A percentile compares a stretch with the other conserved stretches of the same genome.
phyloP scores from a whole-genome alignment of 2,113 vertebrate genomes.

The Tetrax tetrax region DNA sequence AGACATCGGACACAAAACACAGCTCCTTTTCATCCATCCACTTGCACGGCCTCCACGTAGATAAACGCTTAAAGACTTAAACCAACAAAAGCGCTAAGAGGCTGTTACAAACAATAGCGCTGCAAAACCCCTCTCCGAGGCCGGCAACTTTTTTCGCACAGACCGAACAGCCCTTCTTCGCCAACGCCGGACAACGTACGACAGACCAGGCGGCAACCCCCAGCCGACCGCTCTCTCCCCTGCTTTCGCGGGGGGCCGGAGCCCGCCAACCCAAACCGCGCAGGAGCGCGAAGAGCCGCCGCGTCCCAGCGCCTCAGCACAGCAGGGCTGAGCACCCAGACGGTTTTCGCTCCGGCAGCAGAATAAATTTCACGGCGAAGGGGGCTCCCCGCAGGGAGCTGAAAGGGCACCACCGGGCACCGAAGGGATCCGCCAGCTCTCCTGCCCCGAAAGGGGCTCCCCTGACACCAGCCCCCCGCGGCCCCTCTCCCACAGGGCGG shows the following conservation, averaged over 20 bases:
- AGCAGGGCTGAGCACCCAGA: background rate
- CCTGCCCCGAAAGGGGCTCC: background rate
- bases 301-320: background rate
- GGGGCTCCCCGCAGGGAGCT: background rate
- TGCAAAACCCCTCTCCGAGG: background rate
- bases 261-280: background rate
- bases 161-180: background rate
- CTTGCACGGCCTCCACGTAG: rapidly evolving
- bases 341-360: background rate
- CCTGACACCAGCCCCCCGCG: too few relatives aligned
- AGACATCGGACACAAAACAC: background rate
- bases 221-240: rapidly evolving
- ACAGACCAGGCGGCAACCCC: background rate
- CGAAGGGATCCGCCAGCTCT: too few relatives aligned
- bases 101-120: background rate
- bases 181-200: rapidly evolving
- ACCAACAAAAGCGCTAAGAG: background rate
- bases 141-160: background rate
- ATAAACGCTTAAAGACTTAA: background rate
- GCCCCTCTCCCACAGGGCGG: background rate
- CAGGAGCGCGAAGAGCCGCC: background rate
- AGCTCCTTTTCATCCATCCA: background rate
- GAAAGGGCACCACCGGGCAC: too few relatives aligned
- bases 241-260: rapidly evolving
- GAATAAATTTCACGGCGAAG: rapidly evolving